A percentile compares a stretch with the other conserved stretches of the same genome.
Conservation (phyloP, 2,888 invertebrate genomes). For the Lasiommata megera region DNA sequence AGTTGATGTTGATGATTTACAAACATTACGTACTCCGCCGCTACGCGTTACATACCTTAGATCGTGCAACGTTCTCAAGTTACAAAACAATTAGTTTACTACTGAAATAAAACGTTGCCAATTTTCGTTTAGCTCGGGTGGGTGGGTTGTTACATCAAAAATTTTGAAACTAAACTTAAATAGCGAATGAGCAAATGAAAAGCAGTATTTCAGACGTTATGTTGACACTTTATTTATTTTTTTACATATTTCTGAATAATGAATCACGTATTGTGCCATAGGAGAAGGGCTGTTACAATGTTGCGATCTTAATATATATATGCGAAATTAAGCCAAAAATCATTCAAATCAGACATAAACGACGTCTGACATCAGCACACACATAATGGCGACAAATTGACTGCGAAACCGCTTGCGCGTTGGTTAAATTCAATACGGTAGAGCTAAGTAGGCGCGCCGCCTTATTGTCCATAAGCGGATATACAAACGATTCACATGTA, state of each 20-base stretch:
- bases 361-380: constrained; percentile 52
- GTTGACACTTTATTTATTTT: too few relatives aligned
- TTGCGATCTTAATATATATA: too few relatives aligned
- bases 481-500: constrained; percentile 16
- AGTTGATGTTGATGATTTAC: constrained; percentile 20
- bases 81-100: constrained; percentile 12
- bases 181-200: too few relatives aligned
- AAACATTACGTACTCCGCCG: constrained; percentile 18
- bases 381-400: constrained; percentile 73
- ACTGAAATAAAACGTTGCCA: constrained; percentile 16
- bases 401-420: constrained; percentile 58
- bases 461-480: constrained; percentile 48
- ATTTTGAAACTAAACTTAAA: not conserved
- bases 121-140: constrained; percentile 6
- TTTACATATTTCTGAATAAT: too few relatives aligned
- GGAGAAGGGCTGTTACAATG: too few relatives aligned
- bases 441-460: constrained; percentile 54
- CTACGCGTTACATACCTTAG: constrained; percentile 2
- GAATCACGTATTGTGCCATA: too few relatives aligned
- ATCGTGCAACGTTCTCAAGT: constrained; percentile 1
- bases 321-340: too few relatives aligned
- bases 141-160: not conserved
- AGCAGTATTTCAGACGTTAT: too few relatives aligned
- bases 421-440: constrained; percentile 58
- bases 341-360: constrained; percentile 39